Evolutionary conservation across 2,797 vertebrate species (phyloP).

Genomic region (Phoeniculus purpureus): DNA sequence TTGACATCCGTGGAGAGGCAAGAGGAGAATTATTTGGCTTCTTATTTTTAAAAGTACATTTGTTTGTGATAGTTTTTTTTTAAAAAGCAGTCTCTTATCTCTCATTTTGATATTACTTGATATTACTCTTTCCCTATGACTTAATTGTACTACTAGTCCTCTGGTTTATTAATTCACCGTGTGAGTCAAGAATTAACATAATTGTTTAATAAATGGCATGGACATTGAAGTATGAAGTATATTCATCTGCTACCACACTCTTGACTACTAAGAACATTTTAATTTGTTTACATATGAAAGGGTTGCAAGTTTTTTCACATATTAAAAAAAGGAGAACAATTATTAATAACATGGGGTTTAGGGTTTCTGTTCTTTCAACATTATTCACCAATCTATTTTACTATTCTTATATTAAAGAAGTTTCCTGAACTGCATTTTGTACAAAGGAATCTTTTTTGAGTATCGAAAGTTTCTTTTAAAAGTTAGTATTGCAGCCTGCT

Average conservation of each 20-base stretch:
- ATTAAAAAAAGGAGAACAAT: background rate
- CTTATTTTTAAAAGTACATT: background rate
- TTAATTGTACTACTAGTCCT: background rate
- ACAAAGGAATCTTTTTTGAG: slow-evolving; percentile 1
- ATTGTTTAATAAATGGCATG: background rate
- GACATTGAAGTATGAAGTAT: background rate
- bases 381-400: background rate
- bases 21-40: background rate
- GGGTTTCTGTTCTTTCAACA: background rate
- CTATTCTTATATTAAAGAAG: background rate
- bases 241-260: background rate
- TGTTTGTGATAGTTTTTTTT: background rate
- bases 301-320: background rate
- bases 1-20: background rate
- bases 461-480: slow-evolving; percentile 49
- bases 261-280: background rate
- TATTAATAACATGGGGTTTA: background rate
- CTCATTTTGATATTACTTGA: background rate
- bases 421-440: background rate
- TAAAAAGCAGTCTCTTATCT: background rate
- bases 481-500: slow-evolving; percentile 40
- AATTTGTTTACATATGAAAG: background rate
- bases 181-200: background rate
- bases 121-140: background rate
- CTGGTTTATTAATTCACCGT: background rate